These are phyloP conservation scores for Bombus pyrosoma DNA, from an alignment of 1,140 invertebrate species.

Conservation along the genomic window DNA sequence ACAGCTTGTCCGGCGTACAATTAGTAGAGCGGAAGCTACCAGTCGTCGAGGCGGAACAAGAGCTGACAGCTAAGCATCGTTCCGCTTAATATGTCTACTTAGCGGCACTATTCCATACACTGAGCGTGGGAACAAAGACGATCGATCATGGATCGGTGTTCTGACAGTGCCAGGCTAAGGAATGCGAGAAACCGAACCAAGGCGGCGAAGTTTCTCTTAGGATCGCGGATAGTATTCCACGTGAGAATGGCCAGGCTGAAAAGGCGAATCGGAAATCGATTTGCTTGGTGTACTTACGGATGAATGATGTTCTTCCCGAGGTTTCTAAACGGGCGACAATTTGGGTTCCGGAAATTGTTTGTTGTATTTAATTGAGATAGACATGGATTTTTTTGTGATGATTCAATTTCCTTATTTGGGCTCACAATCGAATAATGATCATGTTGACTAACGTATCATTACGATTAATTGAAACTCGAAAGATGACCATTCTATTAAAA, in stretches of 20 bases:
- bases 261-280: conserved; percentile 37
- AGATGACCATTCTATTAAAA: too few relatives aligned
- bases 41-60: neutral
- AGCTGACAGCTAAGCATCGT: conserved; percentile 35
- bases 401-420: too few relatives aligned
- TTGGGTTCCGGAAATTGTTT: too few relatives aligned
- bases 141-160: conserved; percentile 31
- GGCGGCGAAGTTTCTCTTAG: conserved; percentile 9
- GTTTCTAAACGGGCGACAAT: too few relatives aligned
- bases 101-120: neutral
- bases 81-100: conserved; percentile 56
- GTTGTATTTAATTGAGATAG: too few relatives aligned
- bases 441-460: too few relatives aligned
- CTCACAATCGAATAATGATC: too few relatives aligned
- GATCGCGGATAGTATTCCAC: neutral
- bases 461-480: too few relatives aligned
- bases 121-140: conserved; percentile 9
- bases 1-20: conserved; percentile 36
- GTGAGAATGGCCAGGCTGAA: neutral
- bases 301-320: too few relatives aligned
- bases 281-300: neutral
- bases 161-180: neutral
- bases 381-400: too few relatives aligned
- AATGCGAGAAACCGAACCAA: conserved; percentile 7
- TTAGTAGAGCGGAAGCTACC: conserved; percentile 29